Conservation (phyloP, 2,797 vertebrate genomes). For the Moxostoma hubbsi region DNA sequence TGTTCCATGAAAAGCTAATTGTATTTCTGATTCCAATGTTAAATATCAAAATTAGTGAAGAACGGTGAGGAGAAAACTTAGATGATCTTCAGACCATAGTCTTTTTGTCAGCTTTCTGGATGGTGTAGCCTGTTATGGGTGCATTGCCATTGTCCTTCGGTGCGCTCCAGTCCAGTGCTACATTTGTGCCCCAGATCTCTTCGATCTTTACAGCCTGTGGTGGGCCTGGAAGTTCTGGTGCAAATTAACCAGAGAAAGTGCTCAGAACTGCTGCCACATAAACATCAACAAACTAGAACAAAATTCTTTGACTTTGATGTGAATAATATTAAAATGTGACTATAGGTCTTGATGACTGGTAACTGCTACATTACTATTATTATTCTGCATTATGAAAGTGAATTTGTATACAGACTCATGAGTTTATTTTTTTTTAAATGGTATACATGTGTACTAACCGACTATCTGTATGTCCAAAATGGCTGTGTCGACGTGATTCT, state of each 20-base stretch:
- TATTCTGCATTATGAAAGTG: too few species aligned
- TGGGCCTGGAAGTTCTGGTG: constrained; percentile 90
- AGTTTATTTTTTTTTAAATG: neutral
- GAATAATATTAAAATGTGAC: too few species aligned
- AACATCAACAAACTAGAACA: neutral
- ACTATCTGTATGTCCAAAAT: constrained; percentile 92
- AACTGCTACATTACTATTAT: too few species aligned
- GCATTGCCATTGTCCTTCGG: constrained; percentile 95
- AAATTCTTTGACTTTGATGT: neutral
- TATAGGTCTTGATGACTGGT: too few species aligned
- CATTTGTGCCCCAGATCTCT: constrained; percentile 96
- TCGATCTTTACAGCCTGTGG: constrained; percentile 89
- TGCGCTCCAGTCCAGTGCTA: constrained; percentile 91
- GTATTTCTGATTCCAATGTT: neutral
- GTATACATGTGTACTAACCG: constrained; percentile 77
- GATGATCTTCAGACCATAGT: constrained; percentile 85
- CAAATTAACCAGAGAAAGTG: neutral
- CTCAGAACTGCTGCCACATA: neutral
- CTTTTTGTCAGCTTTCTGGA: constrained; percentile 99
- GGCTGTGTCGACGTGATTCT: constrained; percentile 87
- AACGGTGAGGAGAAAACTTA: neutral
- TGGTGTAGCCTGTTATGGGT: constrained; percentile 94
- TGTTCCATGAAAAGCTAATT: too few species aligned
- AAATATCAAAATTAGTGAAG: neutral
- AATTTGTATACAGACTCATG: too few species aligned